Percentiles rank a stretch among this genome's conserved stretches.
Conservation (phyloP, 2,888 invertebrate species). For the Drosophila emarginata region DNA sequence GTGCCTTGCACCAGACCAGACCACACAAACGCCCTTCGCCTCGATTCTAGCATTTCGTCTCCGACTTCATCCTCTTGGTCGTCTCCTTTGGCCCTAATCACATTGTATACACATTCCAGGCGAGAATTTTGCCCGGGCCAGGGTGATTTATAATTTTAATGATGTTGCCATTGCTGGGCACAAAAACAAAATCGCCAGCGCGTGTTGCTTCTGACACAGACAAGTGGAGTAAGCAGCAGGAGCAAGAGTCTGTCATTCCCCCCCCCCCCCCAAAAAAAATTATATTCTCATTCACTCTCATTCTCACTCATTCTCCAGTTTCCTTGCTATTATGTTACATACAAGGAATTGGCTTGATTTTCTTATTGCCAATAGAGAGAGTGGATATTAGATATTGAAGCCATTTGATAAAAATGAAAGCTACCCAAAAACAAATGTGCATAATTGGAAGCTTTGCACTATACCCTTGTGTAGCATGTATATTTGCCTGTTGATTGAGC, state of each 20-base stretch:
- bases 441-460: constrained; percentile 15
- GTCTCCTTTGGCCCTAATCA: neutral
- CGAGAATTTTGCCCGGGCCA: constrained; percentile 24
- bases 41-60: neutral
- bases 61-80: neutral
- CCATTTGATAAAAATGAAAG: neutral
- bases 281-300: too few relatives aligned
- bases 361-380: constrained; percentile 7
- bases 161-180: constrained; percentile 33
- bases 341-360: constrained; percentile 6
- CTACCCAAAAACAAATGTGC: constrained; percentile 4
- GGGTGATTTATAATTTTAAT: constrained; percentile 59
- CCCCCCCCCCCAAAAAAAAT: too few relatives aligned
- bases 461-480: neutral
- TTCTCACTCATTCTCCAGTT: neutral
- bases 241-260: too few relatives aligned
- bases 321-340: constrained; percentile 18
- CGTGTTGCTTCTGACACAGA: constrained; percentile 25
- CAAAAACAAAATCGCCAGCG: constrained; percentile 33
- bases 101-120: constrained; percentile 10
- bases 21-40: neutral
- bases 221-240: neutral
- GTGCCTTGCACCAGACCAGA: neutral
- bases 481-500: constrained; percentile 42
- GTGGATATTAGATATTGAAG: neutral